These are phyloP conservation scores for Corella eumyota DNA, from an alignment of 23 tunicate species.

Conservation along the genomic window DNA sequence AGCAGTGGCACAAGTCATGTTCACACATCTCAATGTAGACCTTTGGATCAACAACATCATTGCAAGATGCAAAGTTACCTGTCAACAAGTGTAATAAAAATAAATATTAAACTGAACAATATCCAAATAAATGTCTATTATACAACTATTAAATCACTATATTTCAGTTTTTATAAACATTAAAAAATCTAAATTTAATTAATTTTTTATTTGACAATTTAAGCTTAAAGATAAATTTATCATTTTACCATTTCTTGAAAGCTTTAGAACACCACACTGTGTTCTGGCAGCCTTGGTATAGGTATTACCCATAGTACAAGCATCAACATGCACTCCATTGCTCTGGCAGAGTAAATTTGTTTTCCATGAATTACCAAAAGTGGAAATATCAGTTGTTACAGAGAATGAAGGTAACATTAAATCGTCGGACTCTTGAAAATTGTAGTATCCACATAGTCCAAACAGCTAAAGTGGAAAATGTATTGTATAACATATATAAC, in stretches of 20 bases:
- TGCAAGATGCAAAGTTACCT: slow-evolving; percentile 15
- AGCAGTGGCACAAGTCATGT: slow-evolving; percentile 59
- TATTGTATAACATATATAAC: too few species aligned
- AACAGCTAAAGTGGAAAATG: slow-evolving; percentile 8
- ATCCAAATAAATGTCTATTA: too few species aligned
- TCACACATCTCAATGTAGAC: slow-evolving; percentile 48
- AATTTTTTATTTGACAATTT: too few species aligned
- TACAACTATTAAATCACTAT: too few species aligned
- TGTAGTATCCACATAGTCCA: slow-evolving; percentile 71
- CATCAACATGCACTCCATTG: slow-evolving; percentile 34
- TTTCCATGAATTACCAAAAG: slow-evolving; percentile 77
- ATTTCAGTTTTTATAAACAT: too few species aligned
- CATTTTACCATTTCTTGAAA: too few species aligned
- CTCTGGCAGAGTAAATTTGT: slow-evolving; percentile 26
- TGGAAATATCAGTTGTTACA: slow-evolving; percentile 14
- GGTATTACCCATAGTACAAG: slow-evolving; percentile 25
- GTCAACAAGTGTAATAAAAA: neutral
- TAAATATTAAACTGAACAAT: neutral
- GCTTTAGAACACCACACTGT: slow-evolving; percentile 11
- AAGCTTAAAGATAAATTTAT: too few species aligned
- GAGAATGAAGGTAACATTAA: slow-evolving; percentile 39
- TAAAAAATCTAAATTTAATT: too few species aligned
- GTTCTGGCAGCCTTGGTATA: slow-evolving; percentile 8
- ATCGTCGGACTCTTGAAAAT: slow-evolving; percentile 54
- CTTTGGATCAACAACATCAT: slow-evolving; percentile 17